Percentiles rank a stretch among this genome's conserved stretches.
phyloP scores from a whole-genome alignment of 1,140 invertebrate genomes.

The Pogonomyrmex californicus region DNA sequence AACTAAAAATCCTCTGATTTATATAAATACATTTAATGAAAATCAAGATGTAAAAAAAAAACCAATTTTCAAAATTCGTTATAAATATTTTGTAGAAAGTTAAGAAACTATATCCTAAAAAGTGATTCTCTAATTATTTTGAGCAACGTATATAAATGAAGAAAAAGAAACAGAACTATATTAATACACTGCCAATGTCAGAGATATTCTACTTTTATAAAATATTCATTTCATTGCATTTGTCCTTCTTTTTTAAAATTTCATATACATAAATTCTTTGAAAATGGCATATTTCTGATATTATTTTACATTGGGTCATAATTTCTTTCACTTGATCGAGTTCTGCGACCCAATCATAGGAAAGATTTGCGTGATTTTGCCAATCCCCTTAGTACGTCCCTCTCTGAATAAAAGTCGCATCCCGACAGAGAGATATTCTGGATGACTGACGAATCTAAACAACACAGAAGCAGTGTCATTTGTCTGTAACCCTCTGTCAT shows the following conservation, averaged over 20 bases:
- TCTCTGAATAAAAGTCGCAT: slow-evolving; percentile 95
- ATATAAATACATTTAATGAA: neutral
- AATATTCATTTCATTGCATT: slow-evolving; percentile 25
- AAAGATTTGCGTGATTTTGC: slow-evolving; percentile 95
- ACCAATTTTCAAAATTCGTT: neutral
- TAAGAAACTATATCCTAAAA: neutral
- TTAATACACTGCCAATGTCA: slow-evolving; percentile 1
- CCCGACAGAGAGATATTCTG: slow-evolving; percentile 97
- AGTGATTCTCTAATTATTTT: neutral
- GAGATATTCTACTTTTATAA: slow-evolving; percentile 34
- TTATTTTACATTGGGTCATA: slow-evolving; percentile 31
- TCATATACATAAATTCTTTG: slow-evolving; percentile 39
- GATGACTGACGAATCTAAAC: slow-evolving; percentile 95
- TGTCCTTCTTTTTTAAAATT: slow-evolving; percentile 23
- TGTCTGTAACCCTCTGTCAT: slow-evolving; percentile 89
- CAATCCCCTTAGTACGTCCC: slow-evolving; percentile 96
- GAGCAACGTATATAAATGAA: neutral
- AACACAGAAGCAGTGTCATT: slow-evolving; percentile 95
- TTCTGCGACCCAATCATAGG: slow-evolving; percentile 86
- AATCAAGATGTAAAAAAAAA: neutral
- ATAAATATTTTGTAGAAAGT: neutral
- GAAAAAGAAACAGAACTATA: neutral
- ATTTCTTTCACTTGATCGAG: slow-evolving; percentile 46
- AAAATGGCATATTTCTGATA: slow-evolving; percentile 1
- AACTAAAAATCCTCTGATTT: no score